Evolutionary conservation across 2,797 vertebrate species (phyloP), one percentile per base, ranked within the genome.

Genomic region (Anabas testudineus): DNA sequence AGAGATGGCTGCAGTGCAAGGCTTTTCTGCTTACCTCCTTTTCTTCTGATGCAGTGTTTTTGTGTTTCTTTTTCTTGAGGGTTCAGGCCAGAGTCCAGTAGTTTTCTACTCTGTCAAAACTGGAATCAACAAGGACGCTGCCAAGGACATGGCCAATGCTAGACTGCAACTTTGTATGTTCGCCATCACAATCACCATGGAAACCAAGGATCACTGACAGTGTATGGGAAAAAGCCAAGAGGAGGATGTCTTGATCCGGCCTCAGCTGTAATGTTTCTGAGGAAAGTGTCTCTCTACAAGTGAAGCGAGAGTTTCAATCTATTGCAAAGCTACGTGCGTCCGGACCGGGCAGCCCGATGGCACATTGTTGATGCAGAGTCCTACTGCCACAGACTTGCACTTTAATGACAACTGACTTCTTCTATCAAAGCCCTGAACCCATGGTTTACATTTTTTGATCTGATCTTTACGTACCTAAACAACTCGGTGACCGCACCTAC

Each of bases 361-460:
- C 91, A 90, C 92, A 83, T 77, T 78, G 87, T 87, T 81, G 81
- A 88, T 85, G 90, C 91, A 88, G 88, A 93, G 90, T 91, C 87
- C 92, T 91, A 93, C 94, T 93, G 93, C 93, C 92, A 93, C 91
- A 95, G 93, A 94, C 92, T 94, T 95, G 94, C 94, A 95, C 94
- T 95, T 95, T 95, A 95, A 92, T 63, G 79, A 92, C 90, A 87
- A 91, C 89, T 91, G 91, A 93, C 92, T 93, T 89, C 86, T 90
- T 89, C 86, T 90, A 88, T 92, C 81, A 75, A 91, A 87, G 89
- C 89, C 90, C 92, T 85, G 84, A 92, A 91, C 89, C 87, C 89
- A 74, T 89, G 92, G 94, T 95, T 95, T 94, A 95, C 94, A 94
- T 94, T 92, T 60, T 94, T 91, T 82, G 84, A 91, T 87, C 86